phyloP scores from a whole-genome alignment of 2,888 invertebrate genomes.

The Minunthozetes semirufus region DNA sequence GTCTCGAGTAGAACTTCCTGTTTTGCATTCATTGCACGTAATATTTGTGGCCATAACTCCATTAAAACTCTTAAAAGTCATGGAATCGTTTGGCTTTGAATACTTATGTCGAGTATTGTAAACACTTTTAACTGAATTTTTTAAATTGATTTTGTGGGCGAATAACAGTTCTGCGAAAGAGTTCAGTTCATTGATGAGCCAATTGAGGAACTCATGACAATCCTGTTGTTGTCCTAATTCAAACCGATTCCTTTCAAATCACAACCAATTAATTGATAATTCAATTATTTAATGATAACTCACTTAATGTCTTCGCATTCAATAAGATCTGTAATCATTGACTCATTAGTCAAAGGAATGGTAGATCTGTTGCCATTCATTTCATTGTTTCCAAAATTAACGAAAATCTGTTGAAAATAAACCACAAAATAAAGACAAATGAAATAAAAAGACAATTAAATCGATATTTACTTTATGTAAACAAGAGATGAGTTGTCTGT shows the following conservation, averaged over 20 bases:
- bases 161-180: not conserved
- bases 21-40: not conserved
- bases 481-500: not conserved
- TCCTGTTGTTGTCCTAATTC: slow-evolving; percentile 6
- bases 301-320: not conserved
- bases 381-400: not conserved
- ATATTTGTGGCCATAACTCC: not conserved
- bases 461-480: not conserved
- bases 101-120: too few relatives aligned
- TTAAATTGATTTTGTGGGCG: too few relatives aligned
- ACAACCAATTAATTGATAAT: not conserved
- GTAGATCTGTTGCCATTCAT: not conserved
- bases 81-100: too few relatives aligned
- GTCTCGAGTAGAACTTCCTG: not conserved
- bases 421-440: not conserved
- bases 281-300: not conserved
- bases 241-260: not conserved
- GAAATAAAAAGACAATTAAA: not conserved
- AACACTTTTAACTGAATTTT: too few relatives aligned
- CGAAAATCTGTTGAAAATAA: slow-evolving; percentile 2
- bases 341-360: not conserved
- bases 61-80: not conserved
- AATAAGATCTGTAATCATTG: not conserved
- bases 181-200: slow-evolving; percentile 16
- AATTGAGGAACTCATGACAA: slow-evolving; percentile 18